Evolutionary conservation across 2,113 vertebrate genomes (phyloP).

Genomic region (Pelmatolapia mariae): DNA sequence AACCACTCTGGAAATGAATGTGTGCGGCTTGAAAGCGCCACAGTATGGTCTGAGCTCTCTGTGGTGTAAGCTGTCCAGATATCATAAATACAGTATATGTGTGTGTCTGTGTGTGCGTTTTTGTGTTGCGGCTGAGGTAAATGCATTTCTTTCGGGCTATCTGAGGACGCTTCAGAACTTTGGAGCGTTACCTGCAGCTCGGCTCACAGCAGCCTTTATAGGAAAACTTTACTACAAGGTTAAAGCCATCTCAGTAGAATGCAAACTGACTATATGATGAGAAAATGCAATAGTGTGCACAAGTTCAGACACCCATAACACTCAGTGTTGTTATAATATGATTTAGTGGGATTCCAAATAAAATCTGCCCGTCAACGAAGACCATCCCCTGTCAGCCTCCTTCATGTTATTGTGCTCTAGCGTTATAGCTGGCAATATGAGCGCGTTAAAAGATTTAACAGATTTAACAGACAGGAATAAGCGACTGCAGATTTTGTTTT

Average conservation of each 20-base stretch:
- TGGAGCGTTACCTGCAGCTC: not conserved
- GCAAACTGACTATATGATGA: not conserved
- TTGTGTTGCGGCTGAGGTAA: not conserved
- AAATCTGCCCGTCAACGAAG: not conserved
- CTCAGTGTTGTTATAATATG: not conserved
- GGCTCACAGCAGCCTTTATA: not conserved
- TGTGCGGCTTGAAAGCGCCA: not conserved
- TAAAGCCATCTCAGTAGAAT: not conserved
- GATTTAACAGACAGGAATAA: not conserved
- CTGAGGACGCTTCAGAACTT: conserved; percentile 5
- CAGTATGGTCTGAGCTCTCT: not conserved
- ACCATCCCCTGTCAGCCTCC: not conserved
- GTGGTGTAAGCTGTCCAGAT: conserved; percentile 4
- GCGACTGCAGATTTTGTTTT: not conserved
- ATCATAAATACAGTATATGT: not conserved
- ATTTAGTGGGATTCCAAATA: not conserved
- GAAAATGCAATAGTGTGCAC: not conserved
- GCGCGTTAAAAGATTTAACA: not conserved
- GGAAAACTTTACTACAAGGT: not conserved
- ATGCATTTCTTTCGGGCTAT: conserved; percentile 18
- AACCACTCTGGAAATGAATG: conserved; percentile 13
- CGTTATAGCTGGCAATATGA: not conserved
- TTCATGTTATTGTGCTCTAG: not conserved
- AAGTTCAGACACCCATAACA: not conserved
- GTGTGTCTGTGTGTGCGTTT: not conserved